Evolutionary conservation across 2,113 vertebrate genomes (phyloP).

Genomic region (Suncus etruscus): DNA sequence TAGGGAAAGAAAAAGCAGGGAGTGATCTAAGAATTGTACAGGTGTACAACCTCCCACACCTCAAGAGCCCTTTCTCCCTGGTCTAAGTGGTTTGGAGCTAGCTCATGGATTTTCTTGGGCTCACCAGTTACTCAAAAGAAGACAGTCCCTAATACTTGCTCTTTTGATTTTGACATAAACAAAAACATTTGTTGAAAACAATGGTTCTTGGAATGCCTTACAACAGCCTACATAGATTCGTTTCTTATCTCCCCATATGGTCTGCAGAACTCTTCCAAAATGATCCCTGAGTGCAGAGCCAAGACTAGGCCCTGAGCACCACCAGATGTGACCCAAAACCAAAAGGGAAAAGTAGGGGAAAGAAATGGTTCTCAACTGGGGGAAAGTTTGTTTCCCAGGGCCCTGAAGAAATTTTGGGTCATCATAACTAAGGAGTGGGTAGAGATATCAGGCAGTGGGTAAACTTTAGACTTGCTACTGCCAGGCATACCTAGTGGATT

Average conservation of each 20-base stretch:
- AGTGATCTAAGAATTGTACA: too few relatives aligned
- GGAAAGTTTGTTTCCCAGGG: neutral
- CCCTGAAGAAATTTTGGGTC: neutral
- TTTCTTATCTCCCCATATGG: too few relatives aligned
- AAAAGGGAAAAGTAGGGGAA: too few relatives aligned
- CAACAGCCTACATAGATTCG: too few relatives aligned
- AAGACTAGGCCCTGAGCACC: too few relatives aligned
- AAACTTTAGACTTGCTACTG: neutral
- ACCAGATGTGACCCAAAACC: too few relatives aligned
- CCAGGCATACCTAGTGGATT: too few relatives aligned
- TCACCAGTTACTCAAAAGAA: neutral
- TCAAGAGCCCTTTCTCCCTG: neutral
- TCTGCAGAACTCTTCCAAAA: too few relatives aligned
- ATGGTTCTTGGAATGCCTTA: neutral
- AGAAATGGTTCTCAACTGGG: neutral
- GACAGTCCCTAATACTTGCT: neutral
- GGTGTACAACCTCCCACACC: neutral
- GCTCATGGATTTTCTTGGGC: neutral
- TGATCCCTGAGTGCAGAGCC: too few relatives aligned
- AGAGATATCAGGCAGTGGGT: neutral
- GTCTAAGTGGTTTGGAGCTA: neutral
- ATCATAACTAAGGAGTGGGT: neutral
- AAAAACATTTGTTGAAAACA: constrained; percentile 7
- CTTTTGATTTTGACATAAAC: constrained; percentile 58
- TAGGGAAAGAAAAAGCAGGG: too few relatives aligned